Base-by-base conservation (phyloP, 30 jellyfish, hydroid and myxozoan genomes). In the Mastigias papua region DNA sequence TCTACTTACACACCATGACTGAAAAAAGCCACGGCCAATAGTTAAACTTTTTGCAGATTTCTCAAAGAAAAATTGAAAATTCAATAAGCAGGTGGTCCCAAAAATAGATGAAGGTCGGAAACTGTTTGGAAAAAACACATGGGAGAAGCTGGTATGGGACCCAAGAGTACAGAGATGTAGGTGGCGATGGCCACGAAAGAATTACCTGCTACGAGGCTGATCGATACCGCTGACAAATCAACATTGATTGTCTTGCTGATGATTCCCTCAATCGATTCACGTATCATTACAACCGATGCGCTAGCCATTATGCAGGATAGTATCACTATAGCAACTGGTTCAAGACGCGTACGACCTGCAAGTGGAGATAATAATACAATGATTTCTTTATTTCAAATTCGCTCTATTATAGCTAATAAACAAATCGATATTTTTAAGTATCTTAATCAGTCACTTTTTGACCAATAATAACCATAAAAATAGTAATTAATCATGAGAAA, bases 261-360 rank as follows among this genome's bases (percentile, higher is more conserved):
- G 33, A 78, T 91, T 10, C 89, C 90, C 34, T 91, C 93, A 17
- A 80, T 73, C 17, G 96, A 76, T 69, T 82, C 96, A 23, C 95
- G 94, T 17, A 91, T 69, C 48, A 91, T 68, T 0, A 82, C 87
- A 32, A 91, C 90, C 11, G 93, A 82, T 17, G 98, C 96, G 42
- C 86, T 86, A 31, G 96, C 95, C 98, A 91, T 91, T 16, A 91
- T 86, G 35, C 91, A 84, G 23, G 98, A 82, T 31, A 91, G 72
- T 34, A 91, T 84, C 58, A 91, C 87, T 28, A 91, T 91, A 34
- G 96, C 96, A 28, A 91, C 92, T 11, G 98, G 98, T 58, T 84
- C 98, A 19, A 91, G 83, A 11, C 98, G 96, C 8, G 89, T 73
- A 32, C 95, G 78, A 23, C 98, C 97, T 89, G 62, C 8, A 6